Conservation (phyloP, 2,888 invertebrate genomes). For the Volucella inflata region DNA sequence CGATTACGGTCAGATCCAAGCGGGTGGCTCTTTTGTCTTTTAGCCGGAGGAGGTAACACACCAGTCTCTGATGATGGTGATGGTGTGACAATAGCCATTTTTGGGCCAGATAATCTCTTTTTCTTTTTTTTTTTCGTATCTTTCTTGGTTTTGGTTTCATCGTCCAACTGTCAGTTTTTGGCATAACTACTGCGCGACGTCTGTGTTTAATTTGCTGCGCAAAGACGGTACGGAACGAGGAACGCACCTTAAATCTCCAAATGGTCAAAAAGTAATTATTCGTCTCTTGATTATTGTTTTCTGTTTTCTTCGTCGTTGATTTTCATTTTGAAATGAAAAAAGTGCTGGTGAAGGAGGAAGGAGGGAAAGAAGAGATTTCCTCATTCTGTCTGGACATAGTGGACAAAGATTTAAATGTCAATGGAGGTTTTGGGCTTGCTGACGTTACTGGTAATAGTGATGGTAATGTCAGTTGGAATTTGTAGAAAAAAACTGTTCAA, state of each 20-base stretch:
- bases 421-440: slow-evolving; percentile 23
- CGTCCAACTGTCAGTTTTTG: slow-evolving; percentile 4
- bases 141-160: not conserved
- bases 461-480: too few relatives aligned
- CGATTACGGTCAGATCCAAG: slow-evolving; percentile 46
- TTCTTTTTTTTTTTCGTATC: slow-evolving; percentile 14
- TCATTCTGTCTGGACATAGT: not conserved
- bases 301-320: not conserved
- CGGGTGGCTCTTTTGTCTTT: slow-evolving; percentile 37
- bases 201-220: not conserved
- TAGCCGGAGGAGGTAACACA: not conserved
- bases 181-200: slow-evolving; percentile 28
- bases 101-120: slow-evolving; percentile 22
- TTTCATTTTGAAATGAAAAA: not conserved
- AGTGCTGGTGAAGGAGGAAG: not conserved
- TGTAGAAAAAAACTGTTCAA: too few relatives aligned
- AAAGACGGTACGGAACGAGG: slow-evolving; percentile 29
- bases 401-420: slow-evolving; percentile 49
- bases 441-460: not conserved
- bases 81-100: slow-evolving; percentile 56
- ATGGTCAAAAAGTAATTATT: slow-evolving; percentile 61
- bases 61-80: slow-evolving; percentile 11
- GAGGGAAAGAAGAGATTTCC: not conserved
- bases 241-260: slow-evolving; percentile 62
- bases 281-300: not conserved